phyloP scores from a whole-genome alignment of 2,797 vertebrate genomes.

The Euphonia xanthogaster region DNA sequence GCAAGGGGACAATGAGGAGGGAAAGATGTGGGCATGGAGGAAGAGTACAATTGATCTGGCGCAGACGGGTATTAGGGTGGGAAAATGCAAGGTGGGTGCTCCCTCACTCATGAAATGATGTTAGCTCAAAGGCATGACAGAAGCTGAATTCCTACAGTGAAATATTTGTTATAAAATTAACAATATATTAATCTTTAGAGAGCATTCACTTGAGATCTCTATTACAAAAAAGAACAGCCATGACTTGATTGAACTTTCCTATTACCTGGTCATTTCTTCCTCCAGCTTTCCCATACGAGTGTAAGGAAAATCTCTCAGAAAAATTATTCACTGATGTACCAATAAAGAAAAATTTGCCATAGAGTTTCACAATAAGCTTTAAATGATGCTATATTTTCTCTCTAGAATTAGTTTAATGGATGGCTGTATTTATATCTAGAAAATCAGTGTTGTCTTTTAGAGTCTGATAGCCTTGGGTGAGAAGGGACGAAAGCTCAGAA shows the following conservation, averaged over 20 bases:
- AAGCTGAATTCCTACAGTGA: neutral
- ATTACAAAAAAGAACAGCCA: neutral
- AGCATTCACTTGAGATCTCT: neutral
- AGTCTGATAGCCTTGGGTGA: neutral
- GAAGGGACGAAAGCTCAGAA: neutral
- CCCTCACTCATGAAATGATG: neutral
- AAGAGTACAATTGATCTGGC: neutral
- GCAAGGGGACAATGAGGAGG: neutral
- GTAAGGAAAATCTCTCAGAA: neutral
- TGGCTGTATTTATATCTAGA: neutral
- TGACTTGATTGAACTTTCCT: neutral
- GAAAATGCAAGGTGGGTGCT: neutral
- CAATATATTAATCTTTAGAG: neutral
- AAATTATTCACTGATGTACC: neutral
- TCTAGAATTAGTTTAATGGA: neutral
- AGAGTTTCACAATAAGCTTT: neutral
- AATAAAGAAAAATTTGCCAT: neutral
- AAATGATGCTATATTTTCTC: neutral
- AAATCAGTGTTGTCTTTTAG: neutral
- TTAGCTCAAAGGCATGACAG: neutral
- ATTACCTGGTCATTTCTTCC: neutral
- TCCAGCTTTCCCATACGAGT: neutral
- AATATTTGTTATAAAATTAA: neutral
- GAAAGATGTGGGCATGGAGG: neutral
- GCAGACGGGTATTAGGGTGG: neutral